Conservation (phyloP, 2,797 vertebrate genomes). For the Xiphophorus birchmanni region DNA sequence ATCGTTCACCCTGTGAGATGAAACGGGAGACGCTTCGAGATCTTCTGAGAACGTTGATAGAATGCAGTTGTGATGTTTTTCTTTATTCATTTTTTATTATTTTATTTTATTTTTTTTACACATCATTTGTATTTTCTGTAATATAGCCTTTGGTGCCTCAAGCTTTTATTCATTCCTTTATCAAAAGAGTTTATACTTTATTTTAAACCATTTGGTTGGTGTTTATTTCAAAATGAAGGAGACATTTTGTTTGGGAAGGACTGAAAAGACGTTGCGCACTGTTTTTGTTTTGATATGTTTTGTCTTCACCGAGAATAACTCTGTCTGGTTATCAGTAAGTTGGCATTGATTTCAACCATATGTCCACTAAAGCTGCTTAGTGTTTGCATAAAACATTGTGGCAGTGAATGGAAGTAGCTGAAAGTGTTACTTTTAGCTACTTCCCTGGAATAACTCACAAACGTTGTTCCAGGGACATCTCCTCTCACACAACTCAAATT, state of each 20-base stretch:
- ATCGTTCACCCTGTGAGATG: neutral
- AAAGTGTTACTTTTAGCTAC: neutral
- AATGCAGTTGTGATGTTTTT: conserved; percentile 48
- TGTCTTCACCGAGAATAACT: conserved; percentile 33
- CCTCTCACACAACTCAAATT: neutral
- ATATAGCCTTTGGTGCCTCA: conserved; percentile 83
- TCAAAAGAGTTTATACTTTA: conserved; percentile 67
- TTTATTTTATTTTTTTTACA: conserved; percentile 63
- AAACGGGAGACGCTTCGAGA: neutral
- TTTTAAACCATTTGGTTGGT: conserved; percentile 61
- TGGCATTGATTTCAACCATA: conserved; percentile 10
- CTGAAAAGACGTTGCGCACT: conserved; percentile 50
- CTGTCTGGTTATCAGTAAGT: conserved; percentile 20
- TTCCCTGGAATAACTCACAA: no score
- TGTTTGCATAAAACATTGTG: neutral
- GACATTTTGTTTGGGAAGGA: conserved; percentile 54
- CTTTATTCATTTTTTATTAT: conserved; percentile 39
- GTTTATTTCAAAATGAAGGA: conserved; percentile 44
- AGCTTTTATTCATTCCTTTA: conserved; percentile 85
- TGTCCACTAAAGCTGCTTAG: conserved; percentile 4
- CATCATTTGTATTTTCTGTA: conserved; percentile 71
- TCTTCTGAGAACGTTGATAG: conserved; percentile 16
- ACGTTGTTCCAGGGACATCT: neutral
- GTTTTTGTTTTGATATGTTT: conserved; percentile 36
- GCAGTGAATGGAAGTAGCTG: neutral